phyloP scores from a whole-genome alignment of 2,113 vertebrate genomes.

The Microcebus griseorufus region DNA sequence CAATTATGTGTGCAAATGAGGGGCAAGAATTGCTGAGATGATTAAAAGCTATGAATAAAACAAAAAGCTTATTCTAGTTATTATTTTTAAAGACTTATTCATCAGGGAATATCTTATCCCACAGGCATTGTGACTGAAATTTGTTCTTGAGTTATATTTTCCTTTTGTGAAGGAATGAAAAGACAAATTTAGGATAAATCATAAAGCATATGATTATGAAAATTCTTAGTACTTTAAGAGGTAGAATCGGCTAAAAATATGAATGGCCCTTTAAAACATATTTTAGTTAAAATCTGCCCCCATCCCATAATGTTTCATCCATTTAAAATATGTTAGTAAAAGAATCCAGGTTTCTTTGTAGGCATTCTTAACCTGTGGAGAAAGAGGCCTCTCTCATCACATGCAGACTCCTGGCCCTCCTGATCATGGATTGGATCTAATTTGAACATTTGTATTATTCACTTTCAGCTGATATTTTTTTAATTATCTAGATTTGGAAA shows the following conservation, averaged over 20 bases:
- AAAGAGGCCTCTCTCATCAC: not conserved
- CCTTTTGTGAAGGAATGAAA: conserved; percentile 41
- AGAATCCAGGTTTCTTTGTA: not conserved
- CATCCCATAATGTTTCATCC: not conserved
- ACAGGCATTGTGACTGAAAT: conserved; percentile 10
- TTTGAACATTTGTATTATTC: conserved; percentile 27
- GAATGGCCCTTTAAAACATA: not conserved
- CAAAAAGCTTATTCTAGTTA: conserved; percentile 14
- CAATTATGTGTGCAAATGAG: conserved; percentile 31
- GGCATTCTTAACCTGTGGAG: not conserved
- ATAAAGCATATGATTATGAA: conserved; percentile 7
- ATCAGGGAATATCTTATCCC: conserved; percentile 11
- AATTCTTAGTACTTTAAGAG: conserved; percentile 24
- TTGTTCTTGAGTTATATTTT: conserved; percentile 47
- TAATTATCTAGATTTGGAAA: conserved; percentile 33
- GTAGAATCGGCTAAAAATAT: not conserved
- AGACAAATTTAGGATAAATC: conserved; percentile 35
- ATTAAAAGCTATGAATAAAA: conserved; percentile 57
- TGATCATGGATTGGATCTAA: not conserved
- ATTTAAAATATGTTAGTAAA: not conserved
- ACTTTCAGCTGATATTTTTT: conserved; percentile 26
- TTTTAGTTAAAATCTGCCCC: conserved; percentile 11
- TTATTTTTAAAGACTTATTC: conserved; percentile 32
- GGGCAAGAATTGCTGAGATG: conserved; percentile 28
- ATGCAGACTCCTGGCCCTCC: not conserved